These are phyloP conservation scores for Syncerus caffer DNA, from an alignment of 2,797 vertebrate genomes.

Conservation along the genomic window DNA sequence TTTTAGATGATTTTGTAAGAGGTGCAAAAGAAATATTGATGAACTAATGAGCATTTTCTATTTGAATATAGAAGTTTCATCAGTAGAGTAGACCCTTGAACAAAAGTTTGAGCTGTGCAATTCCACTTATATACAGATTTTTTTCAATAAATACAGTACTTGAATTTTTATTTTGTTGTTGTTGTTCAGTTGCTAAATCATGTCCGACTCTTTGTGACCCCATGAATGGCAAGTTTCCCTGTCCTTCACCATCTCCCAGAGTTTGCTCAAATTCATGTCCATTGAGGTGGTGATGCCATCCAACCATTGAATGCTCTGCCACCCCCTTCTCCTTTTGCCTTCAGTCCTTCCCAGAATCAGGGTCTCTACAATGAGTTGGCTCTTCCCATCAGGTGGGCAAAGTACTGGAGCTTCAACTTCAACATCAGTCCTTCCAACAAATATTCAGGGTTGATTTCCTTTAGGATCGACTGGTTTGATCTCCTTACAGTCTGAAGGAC, in stretches of 20 bases:
- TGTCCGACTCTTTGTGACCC: not conserved
- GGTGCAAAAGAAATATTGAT: not conserved
- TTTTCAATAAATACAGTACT: not conserved
- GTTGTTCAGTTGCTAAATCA: not conserved
- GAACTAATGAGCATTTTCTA: not conserved
- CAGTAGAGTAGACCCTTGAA: not conserved
- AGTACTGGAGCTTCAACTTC: not conserved
- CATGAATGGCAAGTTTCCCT: not conserved
- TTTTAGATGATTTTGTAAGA: constrained; percentile 14
- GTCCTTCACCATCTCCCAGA: not conserved
- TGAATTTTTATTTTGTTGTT: not conserved
- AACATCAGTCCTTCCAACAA: not conserved
- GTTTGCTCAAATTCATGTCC: not conserved
- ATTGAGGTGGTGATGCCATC: not conserved
- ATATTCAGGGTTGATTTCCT: not conserved
- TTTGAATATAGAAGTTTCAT: not conserved
- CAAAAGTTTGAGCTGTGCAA: not conserved
- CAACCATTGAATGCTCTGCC: not conserved
- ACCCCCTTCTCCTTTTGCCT: not conserved
- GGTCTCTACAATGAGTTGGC: not conserved
- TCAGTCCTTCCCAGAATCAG: not conserved
- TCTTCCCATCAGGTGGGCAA: not conserved
- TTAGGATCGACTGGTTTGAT: not conserved
- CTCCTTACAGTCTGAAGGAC: not conserved
- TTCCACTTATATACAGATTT: not conserved